Percentiles rank a stretch among this genome's conserved stretches.
These are phyloP conservation scores for Papilio gigon DNA, from an alignment of 2,888 invertebrate genomes.

Conservation along the genomic window DNA sequence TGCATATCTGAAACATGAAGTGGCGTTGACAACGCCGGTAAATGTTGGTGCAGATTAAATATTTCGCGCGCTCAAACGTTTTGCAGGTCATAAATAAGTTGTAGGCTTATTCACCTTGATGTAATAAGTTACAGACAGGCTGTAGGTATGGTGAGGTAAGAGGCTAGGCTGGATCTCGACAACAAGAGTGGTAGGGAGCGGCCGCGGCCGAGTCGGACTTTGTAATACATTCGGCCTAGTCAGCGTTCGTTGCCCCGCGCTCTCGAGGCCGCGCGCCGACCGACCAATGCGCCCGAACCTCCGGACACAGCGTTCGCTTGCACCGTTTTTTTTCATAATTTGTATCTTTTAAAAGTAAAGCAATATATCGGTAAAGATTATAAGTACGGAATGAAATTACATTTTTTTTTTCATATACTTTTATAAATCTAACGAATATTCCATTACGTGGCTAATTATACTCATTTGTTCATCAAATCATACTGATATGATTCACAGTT, in stretches of 20 bases:
- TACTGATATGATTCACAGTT: not conserved
- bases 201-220: constrained; percentile 77
- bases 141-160: constrained; percentile 73
- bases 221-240: constrained; percentile 82
- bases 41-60: constrained; percentile 2
- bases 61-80: constrained; percentile 32
- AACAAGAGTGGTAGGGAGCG: constrained; percentile 77
- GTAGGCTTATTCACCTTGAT: constrained; percentile 73
- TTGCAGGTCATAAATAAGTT: constrained; percentile 44
- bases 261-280: constrained; percentile 70
- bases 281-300: constrained; percentile 58
- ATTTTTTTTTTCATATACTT: too few relatives aligned
- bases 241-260: constrained; percentile 78
- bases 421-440: too few relatives aligned
- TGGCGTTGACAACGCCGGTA: not conserved
- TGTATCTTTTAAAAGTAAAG: constrained; percentile 14
- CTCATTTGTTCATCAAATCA: not conserved
- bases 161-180: constrained; percentile 79
- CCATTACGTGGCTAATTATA: too few relatives aligned
- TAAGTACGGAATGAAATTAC: not conserved
- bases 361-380: not conserved
- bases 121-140: constrained; percentile 69
- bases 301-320: constrained; percentile 58
- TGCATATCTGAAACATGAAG: not conserved
- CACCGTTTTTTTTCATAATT: constrained; percentile 27